A percentile compares a stretch with the other conserved stretches of the same genome.
phyloP scores from a whole-genome alignment of 2,113 vertebrate genomes.

The Colossoma macropomum region DNA sequence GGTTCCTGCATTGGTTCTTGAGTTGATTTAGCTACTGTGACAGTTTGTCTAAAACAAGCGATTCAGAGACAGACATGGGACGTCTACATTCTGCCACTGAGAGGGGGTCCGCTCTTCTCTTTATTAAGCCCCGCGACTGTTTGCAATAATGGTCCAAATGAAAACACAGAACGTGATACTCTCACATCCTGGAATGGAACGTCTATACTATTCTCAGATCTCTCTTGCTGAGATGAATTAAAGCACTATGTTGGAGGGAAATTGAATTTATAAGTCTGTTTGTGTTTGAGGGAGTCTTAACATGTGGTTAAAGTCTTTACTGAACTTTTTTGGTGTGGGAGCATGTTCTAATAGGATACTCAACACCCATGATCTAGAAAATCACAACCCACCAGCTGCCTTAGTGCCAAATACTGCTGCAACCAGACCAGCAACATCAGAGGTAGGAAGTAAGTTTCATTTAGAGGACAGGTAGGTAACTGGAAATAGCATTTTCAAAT shows the following conservation, averaged over 20 bases:
- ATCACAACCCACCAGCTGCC: neutral
- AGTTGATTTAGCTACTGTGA: conserved; percentile 74
- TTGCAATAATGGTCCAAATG: conserved; percentile 69
- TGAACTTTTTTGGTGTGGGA: neutral
- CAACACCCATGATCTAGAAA: neutral
- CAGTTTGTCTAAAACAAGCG: conserved; percentile 68
- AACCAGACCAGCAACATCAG: neutral
- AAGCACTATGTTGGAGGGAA: conserved; percentile 17
- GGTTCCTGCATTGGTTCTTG: conserved; percentile 59
- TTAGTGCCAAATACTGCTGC: neutral
- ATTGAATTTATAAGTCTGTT: conserved; percentile 21
- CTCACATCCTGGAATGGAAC: conserved; percentile 1
- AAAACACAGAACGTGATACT: conserved; percentile 70
- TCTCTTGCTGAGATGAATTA: conserved; percentile 20
- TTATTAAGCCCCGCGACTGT: conserved; percentile 69
- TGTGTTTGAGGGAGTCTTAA: conserved; percentile 27
- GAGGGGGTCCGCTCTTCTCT: conserved; percentile 44
- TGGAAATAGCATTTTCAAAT: neutral
- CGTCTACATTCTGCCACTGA: conserved; percentile 10
- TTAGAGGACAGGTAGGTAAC: neutral
- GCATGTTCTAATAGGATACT: neutral
- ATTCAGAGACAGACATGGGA: conserved; percentile 60
- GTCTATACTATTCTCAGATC: conserved; percentile 10
- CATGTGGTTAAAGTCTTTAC: neutral
- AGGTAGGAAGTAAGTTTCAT: neutral